phyloP scores from a whole-genome alignment of 2,113 vertebrate genomes.

The Engraulis encrasicolus region DNA sequence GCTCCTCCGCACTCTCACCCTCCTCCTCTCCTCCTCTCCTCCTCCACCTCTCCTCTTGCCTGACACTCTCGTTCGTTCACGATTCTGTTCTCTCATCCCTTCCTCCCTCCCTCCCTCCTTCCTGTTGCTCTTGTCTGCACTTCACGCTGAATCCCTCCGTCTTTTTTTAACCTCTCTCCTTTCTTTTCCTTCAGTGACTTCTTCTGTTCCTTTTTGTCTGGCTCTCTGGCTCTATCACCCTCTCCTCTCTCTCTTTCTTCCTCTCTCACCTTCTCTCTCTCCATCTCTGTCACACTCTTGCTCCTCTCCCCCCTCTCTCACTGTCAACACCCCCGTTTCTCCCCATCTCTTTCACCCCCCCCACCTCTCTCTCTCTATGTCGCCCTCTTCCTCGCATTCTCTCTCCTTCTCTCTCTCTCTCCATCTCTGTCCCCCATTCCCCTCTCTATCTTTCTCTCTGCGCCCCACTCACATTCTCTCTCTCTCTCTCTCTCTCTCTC shows the following conservation, averaged over 20 bases:
- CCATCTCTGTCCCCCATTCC: not conserved
- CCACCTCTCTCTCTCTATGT: not conserved
- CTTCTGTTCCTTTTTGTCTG: conserved; percentile 24
- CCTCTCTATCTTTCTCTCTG: conserved; percentile 21
- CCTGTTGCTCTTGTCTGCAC: not conserved
- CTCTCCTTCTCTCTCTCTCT: not conserved
- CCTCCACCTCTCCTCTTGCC: conserved; percentile 30
- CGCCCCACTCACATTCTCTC: not conserved
- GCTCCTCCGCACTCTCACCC: conserved; percentile 42
- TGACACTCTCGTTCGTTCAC: conserved; percentile 28
- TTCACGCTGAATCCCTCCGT: conserved; percentile 25
- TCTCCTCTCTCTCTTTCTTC: not conserved
- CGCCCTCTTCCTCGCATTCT: not conserved
- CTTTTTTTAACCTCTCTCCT: no score
- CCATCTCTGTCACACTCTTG: conserved; percentile 20
- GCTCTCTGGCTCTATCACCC: not conserved
- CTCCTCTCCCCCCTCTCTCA: not conserved
- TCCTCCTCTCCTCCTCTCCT: conserved; percentile 26
- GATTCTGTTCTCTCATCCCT: no score
- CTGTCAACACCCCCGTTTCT: no score
- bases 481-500: not conserved
- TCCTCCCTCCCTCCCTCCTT: not conserved
- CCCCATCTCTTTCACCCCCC: not conserved
- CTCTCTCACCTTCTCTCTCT: not conserved
- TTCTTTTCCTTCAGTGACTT: no score